Percentiles rank a stretch among this genome's conserved stretches.
These are phyloP conservation scores for Hedya salicella DNA, from an alignment of 2,888 invertebrate species.

Conservation along the genomic window DNA sequence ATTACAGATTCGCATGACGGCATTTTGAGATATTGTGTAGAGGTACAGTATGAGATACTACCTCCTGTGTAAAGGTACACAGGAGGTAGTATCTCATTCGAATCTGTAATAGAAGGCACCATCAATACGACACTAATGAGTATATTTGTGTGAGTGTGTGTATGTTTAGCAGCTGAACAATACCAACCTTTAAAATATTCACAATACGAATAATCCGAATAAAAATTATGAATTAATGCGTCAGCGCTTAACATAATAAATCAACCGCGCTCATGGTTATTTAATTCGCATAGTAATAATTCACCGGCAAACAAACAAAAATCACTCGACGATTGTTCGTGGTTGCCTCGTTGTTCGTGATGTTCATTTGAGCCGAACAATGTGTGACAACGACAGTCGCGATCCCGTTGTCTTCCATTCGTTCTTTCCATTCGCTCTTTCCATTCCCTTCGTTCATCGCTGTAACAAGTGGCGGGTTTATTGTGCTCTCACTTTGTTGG, in stretches of 20 bases:
- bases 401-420: slow-evolving; percentile 40
- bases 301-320: slow-evolving; percentile 34
- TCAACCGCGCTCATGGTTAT: slow-evolving; percentile 31
- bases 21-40: too few relatives aligned
- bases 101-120: too few relatives aligned
- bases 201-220: slow-evolving; percentile 1
- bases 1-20: too few relatives aligned
- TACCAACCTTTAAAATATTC: not conserved
- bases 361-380: slow-evolving; percentile 42
- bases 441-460: slow-evolving; percentile 37
- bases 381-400: slow-evolving; percentile 43
- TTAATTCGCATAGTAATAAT: slow-evolving; percentile 30
- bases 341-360: slow-evolving; percentile 38
- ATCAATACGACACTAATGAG: too few relatives aligned
- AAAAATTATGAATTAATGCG: not conserved
- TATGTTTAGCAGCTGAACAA: too few relatives aligned
- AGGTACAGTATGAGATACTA: too few relatives aligned
- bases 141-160: too few relatives aligned
- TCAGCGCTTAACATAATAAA: slow-evolving; percentile 19
- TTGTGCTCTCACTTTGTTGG: slow-evolving; percentile 37
- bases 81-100: too few relatives aligned
- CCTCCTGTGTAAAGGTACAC: too few relatives aligned
- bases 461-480: slow-evolving; percentile 42
- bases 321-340: slow-evolving; percentile 35
- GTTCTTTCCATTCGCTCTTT: slow-evolving; percentile 14